Evolutionary conservation across 2,797 vertebrate genomes (phyloP).

Genomic region (Acanthopagrus latus): DNA sequence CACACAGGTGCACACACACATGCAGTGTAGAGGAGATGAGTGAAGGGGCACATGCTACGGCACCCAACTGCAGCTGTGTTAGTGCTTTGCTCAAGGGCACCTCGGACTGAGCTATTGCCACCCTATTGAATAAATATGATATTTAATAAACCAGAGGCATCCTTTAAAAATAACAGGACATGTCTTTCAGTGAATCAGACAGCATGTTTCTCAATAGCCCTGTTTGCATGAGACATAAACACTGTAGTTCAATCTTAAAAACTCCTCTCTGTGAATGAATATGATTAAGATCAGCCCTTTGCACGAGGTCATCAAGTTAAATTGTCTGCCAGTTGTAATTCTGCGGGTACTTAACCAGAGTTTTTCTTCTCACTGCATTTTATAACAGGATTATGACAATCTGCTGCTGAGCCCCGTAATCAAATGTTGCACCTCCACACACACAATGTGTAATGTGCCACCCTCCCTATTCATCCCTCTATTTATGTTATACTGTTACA

Average conservation of each 20-base stretch:
- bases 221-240: conserved; percentile 11
- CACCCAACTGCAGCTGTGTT: no score
- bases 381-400: conserved; percentile 79
- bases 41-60: no score
- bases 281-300: conserved; percentile 11
- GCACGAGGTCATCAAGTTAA: conserved; percentile 32
- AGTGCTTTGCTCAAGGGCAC: no score
- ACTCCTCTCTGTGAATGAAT: not conserved
- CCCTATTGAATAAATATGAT: no score
- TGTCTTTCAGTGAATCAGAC: not conserved
- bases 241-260: not conserved
- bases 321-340: conserved; percentile 33
- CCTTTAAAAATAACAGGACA: not conserved
- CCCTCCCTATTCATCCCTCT: conserved; percentile 54
- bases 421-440: conserved; percentile 67
- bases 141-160: not conserved
- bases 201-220: conserved; percentile 4
- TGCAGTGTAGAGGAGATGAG: no score
- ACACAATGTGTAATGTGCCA: conserved; percentile 38
- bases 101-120: no score
- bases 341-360: conserved; percentile 44
- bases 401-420: conserved; percentile 67
- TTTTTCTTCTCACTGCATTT: conserved; percentile 36
- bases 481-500: conserved; percentile 58
- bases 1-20: no score